Evolutionary conservation across 2,113 vertebrate species (phyloP), one percentile per base, ranked within the genome.

Genomic region (Scopus umbretta): DNA sequence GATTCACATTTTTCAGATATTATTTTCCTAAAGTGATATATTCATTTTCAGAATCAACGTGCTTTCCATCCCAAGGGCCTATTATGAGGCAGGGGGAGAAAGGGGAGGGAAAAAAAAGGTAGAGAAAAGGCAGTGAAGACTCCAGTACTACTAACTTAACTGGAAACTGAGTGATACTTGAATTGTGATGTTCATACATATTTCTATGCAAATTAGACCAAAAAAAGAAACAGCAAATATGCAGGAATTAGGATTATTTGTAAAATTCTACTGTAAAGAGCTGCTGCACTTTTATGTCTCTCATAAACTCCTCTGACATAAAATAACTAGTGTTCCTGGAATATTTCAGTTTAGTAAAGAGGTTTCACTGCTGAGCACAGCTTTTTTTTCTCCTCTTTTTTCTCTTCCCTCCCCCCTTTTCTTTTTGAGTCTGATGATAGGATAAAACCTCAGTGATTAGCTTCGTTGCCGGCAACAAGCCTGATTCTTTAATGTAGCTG

Each of bases 401-500:
- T 80, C 55, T 84, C 58, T 58, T 79, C 68, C 86, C 91, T 87
- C 9, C 83, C 82, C 65, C 61, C 36, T 47, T 50, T 78, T 94
- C 80, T 84, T 80, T 91, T 91, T 91, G 70, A 86, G 47, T 75
- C 71, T 87, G 85, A 92, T 2, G 50, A 83, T 47, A 76, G 97
- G 89, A 90, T 93, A 97, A 97, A 96, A 90, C 86, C 90, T 89
- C 90, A 81, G 83, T 94, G 94, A 96, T 97, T 96, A 96, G 91
- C 83, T 94, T 91, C 62, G 1, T 95, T 94, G 90, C 93, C 76
- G 4, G 90, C 94, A 96, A 96, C 84, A 83, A 96, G 92, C 74
- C 92, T 70, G 88, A 95, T 94, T 96, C 96, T 97, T 97, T 96
- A 96, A 96, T 94, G 92, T 94, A 96, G 96, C 90, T 92, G 83